These are phyloP conservation scores for Stigmatopora argus DNA, from an alignment of 2,113 vertebrate genomes.

Conservation along the genomic window DNA sequence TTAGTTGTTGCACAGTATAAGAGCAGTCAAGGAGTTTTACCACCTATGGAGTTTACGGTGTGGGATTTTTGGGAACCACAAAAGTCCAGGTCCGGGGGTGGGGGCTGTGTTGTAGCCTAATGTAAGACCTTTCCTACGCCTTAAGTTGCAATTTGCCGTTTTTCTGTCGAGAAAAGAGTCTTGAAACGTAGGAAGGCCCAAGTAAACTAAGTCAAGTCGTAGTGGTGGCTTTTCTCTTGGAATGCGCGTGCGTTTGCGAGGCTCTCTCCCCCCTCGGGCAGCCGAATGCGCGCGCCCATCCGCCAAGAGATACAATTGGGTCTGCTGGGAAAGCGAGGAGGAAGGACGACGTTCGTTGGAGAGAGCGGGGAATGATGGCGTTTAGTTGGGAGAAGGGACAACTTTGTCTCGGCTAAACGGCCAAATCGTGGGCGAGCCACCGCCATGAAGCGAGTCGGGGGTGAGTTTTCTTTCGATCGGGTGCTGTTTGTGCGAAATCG, in stretches of 20 bases:
- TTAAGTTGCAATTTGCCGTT: constrained; percentile 26
- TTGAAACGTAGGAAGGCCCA: background rate
- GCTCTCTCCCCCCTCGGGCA: constrained; percentile 22
- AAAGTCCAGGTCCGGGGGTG: background rate
- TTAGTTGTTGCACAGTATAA: too few relatives aligned
- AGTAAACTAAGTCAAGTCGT: constrained; percentile 8
- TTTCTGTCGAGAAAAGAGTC: constrained; percentile 15
- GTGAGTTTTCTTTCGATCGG: constrained; percentile 40
- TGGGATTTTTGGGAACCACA: constrained; percentile 1
- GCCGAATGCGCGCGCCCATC: constrained; percentile 46
- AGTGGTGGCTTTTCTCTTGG: constrained; percentile 58
- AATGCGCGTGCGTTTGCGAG: constrained; percentile 68
- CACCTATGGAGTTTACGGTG: too few relatives aligned
- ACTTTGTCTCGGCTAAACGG: constrained; percentile 52
- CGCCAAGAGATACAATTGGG: constrained; percentile 48
- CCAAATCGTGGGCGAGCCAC: constrained; percentile 17
- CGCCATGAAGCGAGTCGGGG: constrained; percentile 43
- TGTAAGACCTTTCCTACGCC: constrained; percentile 52
- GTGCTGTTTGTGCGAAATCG: constrained; percentile 3
- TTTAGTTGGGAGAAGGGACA: constrained; percentile 53
- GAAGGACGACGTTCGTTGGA: constrained; percentile 29
- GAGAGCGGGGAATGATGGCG: constrained; percentile 69
- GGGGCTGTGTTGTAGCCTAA: background rate
- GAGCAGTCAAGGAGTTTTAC: too few relatives aligned
- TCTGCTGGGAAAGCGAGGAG: constrained; percentile 60